phyloP scores from a whole-genome alignment of 2,113 vertebrate genomes.

The Myrmophylax atrothorax region DNA sequence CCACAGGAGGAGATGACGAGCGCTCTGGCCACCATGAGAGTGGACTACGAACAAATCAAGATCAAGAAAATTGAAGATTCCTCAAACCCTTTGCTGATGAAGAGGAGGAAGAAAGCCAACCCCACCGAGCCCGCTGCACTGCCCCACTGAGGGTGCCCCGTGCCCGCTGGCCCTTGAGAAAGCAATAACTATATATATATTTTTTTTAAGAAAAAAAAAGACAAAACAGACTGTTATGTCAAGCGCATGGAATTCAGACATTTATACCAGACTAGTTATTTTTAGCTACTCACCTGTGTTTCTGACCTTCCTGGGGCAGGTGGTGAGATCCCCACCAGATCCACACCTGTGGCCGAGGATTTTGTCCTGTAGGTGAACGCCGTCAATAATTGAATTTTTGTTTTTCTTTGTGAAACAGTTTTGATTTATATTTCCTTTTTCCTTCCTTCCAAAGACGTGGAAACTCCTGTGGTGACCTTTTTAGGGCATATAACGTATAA shows the following conservation, averaged over 20 bases:
- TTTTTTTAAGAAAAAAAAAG: conserved; percentile 60
- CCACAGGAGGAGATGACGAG: conserved; percentile 98
- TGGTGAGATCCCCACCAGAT: background rate
- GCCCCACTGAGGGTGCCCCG: conserved; percentile 68
- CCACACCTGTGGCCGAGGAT: background rate
- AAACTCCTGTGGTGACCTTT: conserved; percentile 69
- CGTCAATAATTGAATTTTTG: background rate
- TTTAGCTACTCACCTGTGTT: conserved; percentile 66
- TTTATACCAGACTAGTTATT: conserved; percentile 72
- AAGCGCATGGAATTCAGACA: conserved; percentile 57
- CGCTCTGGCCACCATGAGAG: conserved; percentile 96
- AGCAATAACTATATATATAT: conserved; percentile 85
- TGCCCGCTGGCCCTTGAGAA: conserved; percentile 27
- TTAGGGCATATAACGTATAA: conserved; percentile 28
- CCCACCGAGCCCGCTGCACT: conserved; percentile 66
- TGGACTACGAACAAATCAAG: conserved; percentile 97
- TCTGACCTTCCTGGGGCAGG: conserved; percentile 46
- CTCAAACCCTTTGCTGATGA: conserved; percentile 92
- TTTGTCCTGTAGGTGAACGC: background rate
- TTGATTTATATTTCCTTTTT: background rate
- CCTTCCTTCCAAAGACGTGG: conserved; percentile 46
- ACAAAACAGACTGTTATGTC: conserved; percentile 54
- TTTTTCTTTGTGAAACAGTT: background rate
- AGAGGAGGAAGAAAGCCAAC: conserved; percentile 91
- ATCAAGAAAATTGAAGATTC: conserved; percentile 98